Base-by-base conservation (phyloP, 2,797 vertebrate species). In the Coranthus polyacanthus region DNA sequence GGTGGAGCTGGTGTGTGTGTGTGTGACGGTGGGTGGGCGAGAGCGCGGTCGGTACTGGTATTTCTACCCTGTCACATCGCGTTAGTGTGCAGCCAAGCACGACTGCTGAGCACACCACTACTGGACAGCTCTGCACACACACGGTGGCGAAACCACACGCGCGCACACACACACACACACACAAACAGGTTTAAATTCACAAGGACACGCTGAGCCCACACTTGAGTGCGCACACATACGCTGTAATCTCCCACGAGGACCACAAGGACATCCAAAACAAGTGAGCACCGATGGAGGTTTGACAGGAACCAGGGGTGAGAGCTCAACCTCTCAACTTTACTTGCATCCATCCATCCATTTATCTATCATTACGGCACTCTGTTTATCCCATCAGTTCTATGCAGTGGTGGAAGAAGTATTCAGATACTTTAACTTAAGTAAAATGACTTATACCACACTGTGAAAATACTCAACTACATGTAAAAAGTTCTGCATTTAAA, bases 21-120 rank as follows among this genome's bases (percentile, higher is more conserved):
- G 36, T 79, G 83, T 69, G 85, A 76, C 32, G 12, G 82, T 88
- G 85, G 86, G 90, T 87, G 90, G 87, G 90, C 84, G 44, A 87
- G 83, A 86, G 81, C 70, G 58, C 37, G 87, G 80, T 71, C 49
- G 77, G 86, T 82, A 65, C 89, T 91, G 90, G 89, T 91, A 91
- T 92, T 92, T 92, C 90, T 91, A 82, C 79, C 85, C 88, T 92
- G 92, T 92, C 92, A 92, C 90, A 92, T 92, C 63, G 72, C 43
- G 88, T 93, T 92, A 93, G 90, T 81, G 89, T 86, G 86, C 90
- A 90, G 75, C 84, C 59, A 60, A 90, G 88, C 88, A 84, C 75
- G 71, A 89, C 87, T 89, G 85, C 89, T 87, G 89, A 91, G 85
- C 84, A 69, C 86, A 89, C 85, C 79, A 84, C 84, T 81, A 29